Evolutionary conservation across 2,113 vertebrate species (phyloP).

Genomic region (Hassar affinis): DNA sequence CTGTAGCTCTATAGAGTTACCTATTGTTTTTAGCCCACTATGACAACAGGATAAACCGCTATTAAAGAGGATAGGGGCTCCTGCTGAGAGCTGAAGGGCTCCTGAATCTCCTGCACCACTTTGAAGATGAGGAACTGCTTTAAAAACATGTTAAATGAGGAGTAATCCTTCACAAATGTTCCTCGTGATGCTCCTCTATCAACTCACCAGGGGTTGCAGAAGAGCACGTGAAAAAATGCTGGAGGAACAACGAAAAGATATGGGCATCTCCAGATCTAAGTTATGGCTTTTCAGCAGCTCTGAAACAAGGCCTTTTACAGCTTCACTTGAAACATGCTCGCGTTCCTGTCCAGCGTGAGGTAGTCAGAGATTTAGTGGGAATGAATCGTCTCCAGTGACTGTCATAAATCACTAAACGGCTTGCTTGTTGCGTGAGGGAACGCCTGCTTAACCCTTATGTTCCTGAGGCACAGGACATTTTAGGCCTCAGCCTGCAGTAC

Average conservation of each 20-base stretch:
- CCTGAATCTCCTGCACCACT: slow-evolving; percentile 56
- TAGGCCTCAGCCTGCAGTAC: background rate
- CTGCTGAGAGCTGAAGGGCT: slow-evolving; percentile 56
- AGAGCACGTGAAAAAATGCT: slow-evolving; percentile 36
- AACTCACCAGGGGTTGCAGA: slow-evolving; percentile 8
- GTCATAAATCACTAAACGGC: slow-evolving; percentile 43
- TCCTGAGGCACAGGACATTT: background rate
- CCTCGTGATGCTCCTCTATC: slow-evolving; percentile 12
- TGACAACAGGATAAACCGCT: slow-evolving; percentile 62
- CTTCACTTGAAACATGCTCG: slow-evolving; percentile 52
- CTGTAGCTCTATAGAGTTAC: slow-evolving; percentile 61
- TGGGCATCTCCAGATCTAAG: slow-evolving; percentile 37
- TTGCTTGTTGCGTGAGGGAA: slow-evolving; percentile 5
- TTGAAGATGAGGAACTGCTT: slow-evolving; percentile 58
- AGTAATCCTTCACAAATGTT: slow-evolving; percentile 62
- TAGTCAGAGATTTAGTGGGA: slow-evolving; percentile 52
- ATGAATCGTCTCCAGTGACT: slow-evolving; percentile 45
- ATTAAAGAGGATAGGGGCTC: slow-evolving; percentile 60
- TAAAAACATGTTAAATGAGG: slow-evolving; percentile 51
- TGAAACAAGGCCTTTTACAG: slow-evolving; percentile 45
- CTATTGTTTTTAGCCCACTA: slow-evolving; percentile 68
- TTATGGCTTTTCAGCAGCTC: slow-evolving; percentile 51
- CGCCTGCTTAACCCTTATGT: slow-evolving; percentile 37
- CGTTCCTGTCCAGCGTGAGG: slow-evolving; percentile 46
- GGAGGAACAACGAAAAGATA: slow-evolving; percentile 42